A percentile compares a stretch with the other conserved stretches of the same genome.
These are phyloP conservation scores for Proisotoma minuta DNA, from an alignment of 2,888 invertebrate species.

Conservation along the genomic window DNA sequence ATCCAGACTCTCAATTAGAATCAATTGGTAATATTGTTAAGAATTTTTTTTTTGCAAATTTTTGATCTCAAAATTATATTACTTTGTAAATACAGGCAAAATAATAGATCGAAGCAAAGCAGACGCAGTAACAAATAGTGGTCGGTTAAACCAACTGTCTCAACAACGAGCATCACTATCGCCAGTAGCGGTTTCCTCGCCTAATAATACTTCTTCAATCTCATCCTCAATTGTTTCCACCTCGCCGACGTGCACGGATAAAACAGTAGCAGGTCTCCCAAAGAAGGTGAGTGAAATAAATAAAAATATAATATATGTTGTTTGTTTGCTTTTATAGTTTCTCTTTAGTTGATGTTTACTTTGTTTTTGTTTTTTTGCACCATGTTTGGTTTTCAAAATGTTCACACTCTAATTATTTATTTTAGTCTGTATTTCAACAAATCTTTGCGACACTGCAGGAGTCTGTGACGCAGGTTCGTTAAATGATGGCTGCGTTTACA, in stretches of 20 bases:
- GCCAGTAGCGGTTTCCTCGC: slow-evolving; percentile 26
- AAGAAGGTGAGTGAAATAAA: slow-evolving; percentile 43
- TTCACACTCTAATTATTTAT: slow-evolving; percentile 27
- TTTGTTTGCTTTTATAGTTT: background rate
- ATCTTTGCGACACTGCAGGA: slow-evolving; percentile 48
- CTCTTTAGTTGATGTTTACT: too few relatives aligned
- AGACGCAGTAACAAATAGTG: slow-evolving; percentile 48
- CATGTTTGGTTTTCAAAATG: background rate
- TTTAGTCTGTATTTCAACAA: slow-evolving; percentile 48
- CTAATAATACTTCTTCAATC: slow-evolving; percentile 23
- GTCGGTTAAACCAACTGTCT: slow-evolving; percentile 38
- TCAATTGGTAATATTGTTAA: slow-evolving; percentile 54
- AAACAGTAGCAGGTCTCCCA: slow-evolving; percentile 37
- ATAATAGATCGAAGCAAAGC: slow-evolving; percentile 65
- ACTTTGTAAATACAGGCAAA: slow-evolving; percentile 57
- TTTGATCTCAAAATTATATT: background rate
- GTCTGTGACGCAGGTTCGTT: slow-evolving; percentile 47
- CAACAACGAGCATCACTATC: too few relatives aligned
- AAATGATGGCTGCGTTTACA: slow-evolving; percentile 21
- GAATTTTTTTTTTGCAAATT: background rate
- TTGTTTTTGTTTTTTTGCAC: background rate
- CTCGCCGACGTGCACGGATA: slow-evolving; percentile 26
- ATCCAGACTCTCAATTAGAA: slow-evolving; percentile 57
- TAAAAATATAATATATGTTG: background rate
- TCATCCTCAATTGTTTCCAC: slow-evolving; percentile 31